Percentiles rank a stretch among this genome's conserved stretches.
Conservation (phyloP, 1,140 invertebrate species). For the Cherax destructor region DNA sequence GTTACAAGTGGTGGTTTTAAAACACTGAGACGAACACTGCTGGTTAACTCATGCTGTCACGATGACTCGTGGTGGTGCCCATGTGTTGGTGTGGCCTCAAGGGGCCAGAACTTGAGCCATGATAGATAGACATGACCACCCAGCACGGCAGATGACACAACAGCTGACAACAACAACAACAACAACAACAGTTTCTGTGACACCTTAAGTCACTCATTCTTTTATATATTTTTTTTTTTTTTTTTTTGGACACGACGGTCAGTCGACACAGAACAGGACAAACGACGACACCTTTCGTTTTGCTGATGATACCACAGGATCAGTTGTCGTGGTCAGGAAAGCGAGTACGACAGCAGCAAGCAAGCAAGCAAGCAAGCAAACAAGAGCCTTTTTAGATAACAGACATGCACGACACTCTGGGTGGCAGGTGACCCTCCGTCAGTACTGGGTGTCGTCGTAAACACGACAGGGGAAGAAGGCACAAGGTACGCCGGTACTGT, state of each 20-base stretch:
- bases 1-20: background rate
- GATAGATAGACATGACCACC: too few species aligned
- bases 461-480: background rate
- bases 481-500: conserved; percentile 4
- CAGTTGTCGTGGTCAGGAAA: background rate
- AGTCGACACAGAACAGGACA: background rate
- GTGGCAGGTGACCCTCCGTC: background rate
- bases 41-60: background rate
- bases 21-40: background rate
- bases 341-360: background rate
- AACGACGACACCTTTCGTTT: background rate
- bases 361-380: conserved; percentile 1
- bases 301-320: background rate
- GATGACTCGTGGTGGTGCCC: background rate
- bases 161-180: background rate
- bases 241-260: background rate
- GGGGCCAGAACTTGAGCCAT: background rate
- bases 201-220: background rate
- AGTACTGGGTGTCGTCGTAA: background rate
- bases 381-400: background rate
- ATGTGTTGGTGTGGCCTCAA: background rate
- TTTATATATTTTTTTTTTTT: background rate
- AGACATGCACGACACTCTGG: background rate
- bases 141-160: background rate
- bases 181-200: background rate